Evolutionary conservation across 2,888 invertebrate species (phyloP).

Genomic region (Stramonita haemastoma): DNA sequence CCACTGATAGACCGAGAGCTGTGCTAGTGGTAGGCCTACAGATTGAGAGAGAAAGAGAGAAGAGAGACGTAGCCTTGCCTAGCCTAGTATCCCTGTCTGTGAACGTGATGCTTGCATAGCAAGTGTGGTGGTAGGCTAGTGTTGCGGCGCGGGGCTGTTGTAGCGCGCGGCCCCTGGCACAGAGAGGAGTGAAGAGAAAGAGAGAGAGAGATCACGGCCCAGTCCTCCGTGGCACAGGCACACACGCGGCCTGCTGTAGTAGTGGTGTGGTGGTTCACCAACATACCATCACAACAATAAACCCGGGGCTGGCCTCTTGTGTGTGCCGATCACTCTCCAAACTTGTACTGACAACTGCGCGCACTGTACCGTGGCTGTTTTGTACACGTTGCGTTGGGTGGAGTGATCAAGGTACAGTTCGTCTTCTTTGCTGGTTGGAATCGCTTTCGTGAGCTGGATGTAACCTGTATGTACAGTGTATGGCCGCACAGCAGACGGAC

Average conservation of each 20-base stretch:
- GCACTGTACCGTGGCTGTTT: background rate
- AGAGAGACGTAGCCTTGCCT: background rate
- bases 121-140: slow-evolving; percentile 14
- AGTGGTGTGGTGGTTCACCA: background rate
- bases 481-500: background rate
- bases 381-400: no score
- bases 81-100: background rate
- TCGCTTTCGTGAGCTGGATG: background rate
- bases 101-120: slow-evolving; percentile 29
- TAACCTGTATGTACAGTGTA: background rate
- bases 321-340: background rate
- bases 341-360: background rate
- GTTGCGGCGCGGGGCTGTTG: slow-evolving; percentile 22
- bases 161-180: slow-evolving; percentile 24
- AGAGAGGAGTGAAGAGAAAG: background rate
- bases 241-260: background rate
- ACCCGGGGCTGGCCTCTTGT: background rate
- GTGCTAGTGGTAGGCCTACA: background rate
- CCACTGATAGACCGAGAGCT: background rate
- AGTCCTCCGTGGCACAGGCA: background rate
- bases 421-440: background rate
- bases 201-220: background rate
- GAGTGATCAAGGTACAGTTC: no score
- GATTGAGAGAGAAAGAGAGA: background rate
- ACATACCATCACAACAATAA: slow-evolving; percentile 28